Conservation (phyloP, 2,797 vertebrate genomes). For the Antennarius maculatus region DNA sequence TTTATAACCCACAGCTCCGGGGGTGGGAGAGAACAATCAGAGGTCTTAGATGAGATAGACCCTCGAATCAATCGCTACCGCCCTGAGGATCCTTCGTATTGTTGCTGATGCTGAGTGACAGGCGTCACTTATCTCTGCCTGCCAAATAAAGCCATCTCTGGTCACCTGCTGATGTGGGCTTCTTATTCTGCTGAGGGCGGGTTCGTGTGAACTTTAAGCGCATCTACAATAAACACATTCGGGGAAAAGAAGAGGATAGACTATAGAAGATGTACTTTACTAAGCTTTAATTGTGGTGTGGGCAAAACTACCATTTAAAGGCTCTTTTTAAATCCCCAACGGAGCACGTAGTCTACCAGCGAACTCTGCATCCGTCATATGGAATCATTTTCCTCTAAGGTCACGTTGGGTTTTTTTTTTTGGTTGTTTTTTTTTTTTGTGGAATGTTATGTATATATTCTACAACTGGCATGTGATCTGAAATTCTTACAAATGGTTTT, state of each 20-base stretch:
- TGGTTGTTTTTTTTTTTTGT: background rate
- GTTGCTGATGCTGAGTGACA: conserved; percentile 62
- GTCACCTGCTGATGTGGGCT: conserved; percentile 45
- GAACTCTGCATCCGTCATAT: conserved; percentile 28
- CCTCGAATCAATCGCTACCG: conserved; percentile 69
- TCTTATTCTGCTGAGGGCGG: conserved; percentile 5
- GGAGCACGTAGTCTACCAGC: conserved; percentile 11
- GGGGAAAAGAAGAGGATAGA: background rate
- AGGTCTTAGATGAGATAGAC: conserved; percentile 74
- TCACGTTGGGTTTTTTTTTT: conserved; percentile 38
- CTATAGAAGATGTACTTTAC: conserved; percentile 29
- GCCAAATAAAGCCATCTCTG: conserved; percentile 35
- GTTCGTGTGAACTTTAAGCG: conserved; percentile 20
- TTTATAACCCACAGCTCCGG: conserved; percentile 61
- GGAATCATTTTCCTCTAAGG: conserved; percentile 39
- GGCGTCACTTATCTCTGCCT: conserved; percentile 33
- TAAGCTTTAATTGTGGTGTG: conserved; percentile 30
- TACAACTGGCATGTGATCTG: conserved; percentile 47
- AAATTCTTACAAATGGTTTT: conserved; percentile 34
- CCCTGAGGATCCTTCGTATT: conserved; percentile 51
- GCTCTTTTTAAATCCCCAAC: conserved; percentile 22
- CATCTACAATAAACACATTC: conserved; percentile 1
- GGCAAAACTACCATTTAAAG: conserved; percentile 28
- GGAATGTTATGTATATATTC: conserved; percentile 52
- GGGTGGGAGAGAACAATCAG: conserved; percentile 60